phyloP scores from a whole-genome alignment of 2,113 vertebrate genomes.

The Hyperopisus bebe region DNA sequence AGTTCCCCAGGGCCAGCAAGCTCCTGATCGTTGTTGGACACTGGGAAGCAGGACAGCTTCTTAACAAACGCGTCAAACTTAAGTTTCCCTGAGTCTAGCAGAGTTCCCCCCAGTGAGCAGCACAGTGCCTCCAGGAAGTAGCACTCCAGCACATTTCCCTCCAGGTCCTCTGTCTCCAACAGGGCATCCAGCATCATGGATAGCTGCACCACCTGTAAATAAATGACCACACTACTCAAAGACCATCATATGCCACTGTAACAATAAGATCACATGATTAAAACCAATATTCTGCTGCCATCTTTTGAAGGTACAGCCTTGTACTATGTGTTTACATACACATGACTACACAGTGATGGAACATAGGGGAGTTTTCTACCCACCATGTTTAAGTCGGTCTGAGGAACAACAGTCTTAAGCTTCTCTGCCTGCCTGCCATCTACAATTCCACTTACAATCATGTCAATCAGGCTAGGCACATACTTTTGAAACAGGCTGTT shows the following conservation, averaged over 20 bases:
- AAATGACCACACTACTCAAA: not conserved
- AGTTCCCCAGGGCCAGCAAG: slow-evolving; percentile 75
- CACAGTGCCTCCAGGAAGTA: slow-evolving; percentile 88
- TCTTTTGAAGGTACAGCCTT: not conserved
- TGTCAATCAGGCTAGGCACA: slow-evolving; percentile 69
- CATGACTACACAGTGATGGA: not conserved
- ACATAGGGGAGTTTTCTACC: slow-evolving; percentile 21
- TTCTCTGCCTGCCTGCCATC: slow-evolving; percentile 74
- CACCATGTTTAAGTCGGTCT: slow-evolving; percentile 95
- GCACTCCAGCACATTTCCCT: slow-evolving; percentile 69
- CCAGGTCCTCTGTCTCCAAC: slow-evolving; percentile 53
- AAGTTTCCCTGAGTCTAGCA: slow-evolving; percentile 65
- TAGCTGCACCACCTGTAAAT: slow-evolving; percentile 74
- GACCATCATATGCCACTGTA: not conserved
- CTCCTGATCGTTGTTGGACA: slow-evolving; percentile 49
- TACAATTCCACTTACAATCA: slow-evolving; percentile 83
- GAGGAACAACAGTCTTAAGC: slow-evolving; percentile 80
- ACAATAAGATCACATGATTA: not conserved
- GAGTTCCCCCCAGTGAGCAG: slow-evolving; percentile 77
- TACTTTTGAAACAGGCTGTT: slow-evolving; percentile 81
- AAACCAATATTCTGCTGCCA: not conserved
- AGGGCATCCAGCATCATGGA: slow-evolving; percentile 74
- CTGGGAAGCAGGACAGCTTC: slow-evolving; percentile 64
- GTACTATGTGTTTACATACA: not conserved
- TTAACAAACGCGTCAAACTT: slow-evolving; percentile 81